phyloP scores from a whole-genome alignment of 2,113 vertebrate genomes.

The Macquaria australasica region DNA sequence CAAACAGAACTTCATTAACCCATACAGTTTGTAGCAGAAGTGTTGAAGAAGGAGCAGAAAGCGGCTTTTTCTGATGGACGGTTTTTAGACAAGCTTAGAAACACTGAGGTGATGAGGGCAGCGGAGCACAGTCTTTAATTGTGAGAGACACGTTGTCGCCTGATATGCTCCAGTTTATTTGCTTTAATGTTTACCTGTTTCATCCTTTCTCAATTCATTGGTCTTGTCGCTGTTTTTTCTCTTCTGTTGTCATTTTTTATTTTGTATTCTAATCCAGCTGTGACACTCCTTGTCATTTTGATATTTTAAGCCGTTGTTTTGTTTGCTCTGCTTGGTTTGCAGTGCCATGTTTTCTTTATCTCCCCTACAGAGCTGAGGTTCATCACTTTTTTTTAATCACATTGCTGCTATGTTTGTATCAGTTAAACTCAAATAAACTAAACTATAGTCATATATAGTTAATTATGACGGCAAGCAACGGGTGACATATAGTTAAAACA shows the following conservation, averaged over 20 bases:
- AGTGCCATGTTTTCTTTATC: slow-evolving; percentile 23
- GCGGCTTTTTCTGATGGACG: neutral
- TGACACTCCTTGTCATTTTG: slow-evolving; percentile 31
- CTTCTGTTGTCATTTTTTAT: slow-evolving; percentile 1
- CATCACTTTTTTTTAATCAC: neutral
- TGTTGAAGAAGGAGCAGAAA: too few species aligned
- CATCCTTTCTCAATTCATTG: neutral
- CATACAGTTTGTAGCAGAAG: neutral
- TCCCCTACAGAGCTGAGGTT: neutral
- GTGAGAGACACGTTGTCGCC: slow-evolving; percentile 11
- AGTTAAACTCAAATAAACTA: neutral
- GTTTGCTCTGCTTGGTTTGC: slow-evolving; percentile 9
- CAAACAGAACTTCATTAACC: neutral
- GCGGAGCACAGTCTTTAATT: neutral
- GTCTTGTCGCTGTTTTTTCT: neutral
- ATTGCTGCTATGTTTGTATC: slow-evolving; percentile 8
- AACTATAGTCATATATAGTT: neutral
- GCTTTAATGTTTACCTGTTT: slow-evolving; percentile 32
- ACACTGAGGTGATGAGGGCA: neutral
- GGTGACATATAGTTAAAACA: neutral
- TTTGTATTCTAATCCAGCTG: slow-evolving; percentile 21
- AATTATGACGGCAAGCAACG: neutral
- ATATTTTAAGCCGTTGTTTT: slow-evolving; percentile 31
- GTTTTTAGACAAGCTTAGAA: neutral
- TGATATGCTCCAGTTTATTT: neutral